Base-by-base conservation (phyloP, 2,113 vertebrate species). In the Nothoprocta perdicaria region DNA sequence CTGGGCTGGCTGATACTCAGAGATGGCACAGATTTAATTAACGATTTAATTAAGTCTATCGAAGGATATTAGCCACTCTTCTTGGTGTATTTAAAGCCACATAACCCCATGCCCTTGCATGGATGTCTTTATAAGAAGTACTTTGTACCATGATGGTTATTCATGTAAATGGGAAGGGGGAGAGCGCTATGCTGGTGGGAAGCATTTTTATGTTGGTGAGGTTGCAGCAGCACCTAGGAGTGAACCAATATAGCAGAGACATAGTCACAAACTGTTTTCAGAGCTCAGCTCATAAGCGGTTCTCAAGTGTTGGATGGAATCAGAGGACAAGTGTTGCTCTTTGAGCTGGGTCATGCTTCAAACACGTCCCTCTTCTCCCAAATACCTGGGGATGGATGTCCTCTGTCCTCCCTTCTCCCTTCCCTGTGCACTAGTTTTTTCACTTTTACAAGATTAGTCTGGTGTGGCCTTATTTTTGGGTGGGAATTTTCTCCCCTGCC, bases 21-120 rank as follows among this genome's bases (percentile, higher is more conserved):
- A 1, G 4, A 72, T 72, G 73, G 72, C 82, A 78, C 21, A 80
- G 82, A 85, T 94, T 80, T 96, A 96, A 95, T 95, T 93, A 96
- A 89, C 0, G 3, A 72, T 62, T 86, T 88, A 92, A 92, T 95
- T 93, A 92, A 89, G 40, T 61, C 57, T 68, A 10, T 52, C 62
- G 60, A 83, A 89, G 90, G 67, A 77, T 89, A 83, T 74, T 43
- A 87, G 19, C 60, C 65, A 16, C 41, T 80, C 18, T 82, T 79
- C 50, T 21, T 2, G 2, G 14, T 29, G 7, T 33, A 27, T 87
- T 93, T 91, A 83, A 92, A 94, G 73, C 17, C 65, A 48, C 48
- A 68, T 10, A 74, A 53, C 76, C 76, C 72, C 21, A 85, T 72
- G 41, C 14, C 16, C 40, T 68, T n/a, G 23, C 40, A 61, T 11